phyloP scores from a whole-genome alignment of 2,888 invertebrate species.

The Portevinia maculata region DNA sequence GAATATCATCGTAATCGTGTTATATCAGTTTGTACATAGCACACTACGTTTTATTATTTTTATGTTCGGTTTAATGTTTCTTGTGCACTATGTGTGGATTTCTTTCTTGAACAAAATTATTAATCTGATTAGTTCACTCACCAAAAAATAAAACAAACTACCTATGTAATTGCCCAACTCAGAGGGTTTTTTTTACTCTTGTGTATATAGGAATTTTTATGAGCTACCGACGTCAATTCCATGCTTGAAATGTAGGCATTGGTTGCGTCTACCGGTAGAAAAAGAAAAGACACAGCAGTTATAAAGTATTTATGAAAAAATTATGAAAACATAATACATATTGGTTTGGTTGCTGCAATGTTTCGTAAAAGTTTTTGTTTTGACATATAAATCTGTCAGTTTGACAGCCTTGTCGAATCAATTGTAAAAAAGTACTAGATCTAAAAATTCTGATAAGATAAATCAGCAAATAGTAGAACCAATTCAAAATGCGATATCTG shows the following conservation, averaged over 20 bases:
- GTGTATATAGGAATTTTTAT: no score
- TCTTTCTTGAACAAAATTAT: not conserved
- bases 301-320: not conserved
- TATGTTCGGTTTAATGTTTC: not conserved
- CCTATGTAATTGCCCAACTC: not conserved
- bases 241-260: not conserved
- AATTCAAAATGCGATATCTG: no score
- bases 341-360: not conserved
- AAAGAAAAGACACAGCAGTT: not conserved
- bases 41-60: not conserved
- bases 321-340: not conserved
- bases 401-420: not conserved
- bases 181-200: not conserved
- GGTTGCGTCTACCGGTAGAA: not conserved
- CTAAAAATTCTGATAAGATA: no score
- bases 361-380: not conserved
- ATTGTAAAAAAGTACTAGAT: no score
- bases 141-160: not conserved
- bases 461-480: no score
- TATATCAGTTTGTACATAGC: no score
- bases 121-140: not conserved
- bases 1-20: no score
- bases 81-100: not conserved
- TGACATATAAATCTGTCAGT: conserved; percentile 3
- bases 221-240: not conserved